Conservation (phyloP, 2,888 invertebrate species). For the Azorinus chamasolen region DNA sequence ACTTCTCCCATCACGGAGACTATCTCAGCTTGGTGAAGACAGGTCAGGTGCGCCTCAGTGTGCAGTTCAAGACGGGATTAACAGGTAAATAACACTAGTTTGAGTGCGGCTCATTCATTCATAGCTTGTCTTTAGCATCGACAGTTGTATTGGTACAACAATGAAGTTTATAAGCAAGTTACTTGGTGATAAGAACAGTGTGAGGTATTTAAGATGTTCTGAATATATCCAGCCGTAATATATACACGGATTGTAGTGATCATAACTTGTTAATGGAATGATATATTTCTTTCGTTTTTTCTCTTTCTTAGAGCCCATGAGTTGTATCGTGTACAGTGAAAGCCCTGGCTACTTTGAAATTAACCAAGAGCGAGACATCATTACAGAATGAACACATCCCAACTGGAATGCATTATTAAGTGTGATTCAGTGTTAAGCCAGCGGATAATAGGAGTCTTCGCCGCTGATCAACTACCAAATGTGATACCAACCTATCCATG, state of each 20-base stretch:
- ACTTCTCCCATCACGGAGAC: too few relatives aligned
- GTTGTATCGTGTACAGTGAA: slow-evolving; percentile 13
- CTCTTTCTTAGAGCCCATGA: slow-evolving; percentile 16
- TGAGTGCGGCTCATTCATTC: too few relatives aligned
- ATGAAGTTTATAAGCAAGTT: too few relatives aligned
- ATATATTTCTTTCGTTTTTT: slow-evolving; percentile 1
- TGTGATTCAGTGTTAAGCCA: slow-evolving; percentile 21
- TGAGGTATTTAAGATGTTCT: too few relatives aligned
- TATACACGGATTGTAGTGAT: too few relatives aligned
- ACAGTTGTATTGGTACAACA: too few relatives aligned
- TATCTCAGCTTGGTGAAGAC: too few relatives aligned
- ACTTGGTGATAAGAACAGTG: too few relatives aligned
- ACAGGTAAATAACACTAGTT: not conserved
- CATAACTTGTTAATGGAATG: not conserved
- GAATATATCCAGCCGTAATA: too few relatives aligned
- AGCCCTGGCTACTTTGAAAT: slow-evolving; percentile 21
- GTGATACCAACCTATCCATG: slow-evolving; percentile 1
- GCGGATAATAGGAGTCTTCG: slow-evolving; percentile 27
- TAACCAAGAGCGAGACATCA: slow-evolving; percentile 29
- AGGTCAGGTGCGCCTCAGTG: too few relatives aligned
- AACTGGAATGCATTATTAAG: slow-evolving; percentile 33
- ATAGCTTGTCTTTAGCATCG: too few relatives aligned
- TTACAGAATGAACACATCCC: slow-evolving; percentile 39
- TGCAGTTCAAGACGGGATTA: too few relatives aligned
- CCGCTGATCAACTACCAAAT: slow-evolving; percentile 24